Evolutionary conservation across 2,888 invertebrate species (phyloP).

Genomic region (Dynastes maya): DNA sequence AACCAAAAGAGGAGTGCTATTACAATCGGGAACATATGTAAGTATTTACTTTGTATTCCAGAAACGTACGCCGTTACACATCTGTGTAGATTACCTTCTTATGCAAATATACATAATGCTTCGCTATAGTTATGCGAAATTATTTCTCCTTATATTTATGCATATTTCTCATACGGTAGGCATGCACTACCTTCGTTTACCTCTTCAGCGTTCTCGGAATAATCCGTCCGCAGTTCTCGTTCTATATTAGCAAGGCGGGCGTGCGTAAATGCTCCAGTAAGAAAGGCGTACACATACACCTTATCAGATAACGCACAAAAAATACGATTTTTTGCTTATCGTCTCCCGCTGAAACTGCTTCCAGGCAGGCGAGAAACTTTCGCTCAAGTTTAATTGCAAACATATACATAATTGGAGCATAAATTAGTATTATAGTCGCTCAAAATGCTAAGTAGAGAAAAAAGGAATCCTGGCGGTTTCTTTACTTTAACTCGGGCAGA

Average conservation of each 20-base stretch:
- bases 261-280: constrained; percentile 29
- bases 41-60: too few species aligned
- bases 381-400: constrained; percentile 36
- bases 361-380: constrained; percentile 42
- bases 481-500: constrained; percentile 14
- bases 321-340: constrained; percentile 44
- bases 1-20: too few species aligned
- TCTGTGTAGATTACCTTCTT: too few species aligned
- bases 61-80: too few species aligned
- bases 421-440: constrained; percentile 41
- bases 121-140: not conserved
- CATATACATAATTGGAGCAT: constrained; percentile 41
- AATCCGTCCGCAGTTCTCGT: not conserved
- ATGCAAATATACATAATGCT: too few species aligned
- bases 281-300: constrained; percentile 26
- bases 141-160: constrained; percentile 15
- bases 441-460: constrained; percentile 35
- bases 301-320: constrained; percentile 47
- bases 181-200: constrained; percentile 22
- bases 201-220: constrained; percentile 12
- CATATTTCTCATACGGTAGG: constrained; percentile 17
- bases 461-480: constrained; percentile 23
- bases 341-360: constrained; percentile 33
- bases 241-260: not conserved
- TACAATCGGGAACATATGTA: too few species aligned